These are phyloP conservation scores for Sebastes ruberrimus DNA, from an alignment of 2,797 vertebrate genomes.

Conservation along the genomic window DNA sequence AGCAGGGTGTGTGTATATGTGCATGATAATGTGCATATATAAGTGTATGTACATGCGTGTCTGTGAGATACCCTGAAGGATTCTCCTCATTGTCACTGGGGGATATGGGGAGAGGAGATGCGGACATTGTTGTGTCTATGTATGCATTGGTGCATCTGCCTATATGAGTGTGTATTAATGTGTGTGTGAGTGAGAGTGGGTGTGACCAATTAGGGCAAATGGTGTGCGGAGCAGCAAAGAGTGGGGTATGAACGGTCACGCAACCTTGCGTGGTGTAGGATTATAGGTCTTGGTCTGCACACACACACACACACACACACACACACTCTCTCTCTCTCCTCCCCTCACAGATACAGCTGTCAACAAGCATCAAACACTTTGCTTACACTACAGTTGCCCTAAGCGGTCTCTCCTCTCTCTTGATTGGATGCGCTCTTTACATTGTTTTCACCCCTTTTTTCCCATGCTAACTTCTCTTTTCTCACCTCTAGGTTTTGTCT, in stretches of 20 bases:
- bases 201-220: conserved; percentile 66
- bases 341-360: conserved; percentile 69
- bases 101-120: conserved; percentile 23
- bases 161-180: conserved; percentile 19
- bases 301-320: conserved; percentile 20
- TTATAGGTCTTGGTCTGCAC: conserved; percentile 57
- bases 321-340: background rate
- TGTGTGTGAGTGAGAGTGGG: conserved; percentile 22
- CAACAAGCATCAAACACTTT: conserved; percentile 67
- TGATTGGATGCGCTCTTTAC: conserved; percentile 44
- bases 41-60: conserved; percentile 42
- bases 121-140: conserved; percentile 48
- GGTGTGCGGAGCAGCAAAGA: conserved; percentile 60
- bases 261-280: conserved; percentile 66
- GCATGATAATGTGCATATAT: conserved; percentile 52
- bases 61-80: conserved; percentile 59
- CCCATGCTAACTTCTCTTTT: conserved; percentile 40
- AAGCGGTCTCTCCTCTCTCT: conserved; percentile 27
- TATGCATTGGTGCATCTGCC: conserved; percentile 45
- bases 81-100: conserved; percentile 41
- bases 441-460: conserved; percentile 28
- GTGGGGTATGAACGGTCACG: conserved; percentile 69
- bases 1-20: conserved; percentile 49
- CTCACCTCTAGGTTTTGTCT: conserved; percentile 28
- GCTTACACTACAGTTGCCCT: conserved; percentile 45